phyloP scores from a whole-genome alignment of 2,797 vertebrate genomes.

The Oreochromis grahami region DNA sequence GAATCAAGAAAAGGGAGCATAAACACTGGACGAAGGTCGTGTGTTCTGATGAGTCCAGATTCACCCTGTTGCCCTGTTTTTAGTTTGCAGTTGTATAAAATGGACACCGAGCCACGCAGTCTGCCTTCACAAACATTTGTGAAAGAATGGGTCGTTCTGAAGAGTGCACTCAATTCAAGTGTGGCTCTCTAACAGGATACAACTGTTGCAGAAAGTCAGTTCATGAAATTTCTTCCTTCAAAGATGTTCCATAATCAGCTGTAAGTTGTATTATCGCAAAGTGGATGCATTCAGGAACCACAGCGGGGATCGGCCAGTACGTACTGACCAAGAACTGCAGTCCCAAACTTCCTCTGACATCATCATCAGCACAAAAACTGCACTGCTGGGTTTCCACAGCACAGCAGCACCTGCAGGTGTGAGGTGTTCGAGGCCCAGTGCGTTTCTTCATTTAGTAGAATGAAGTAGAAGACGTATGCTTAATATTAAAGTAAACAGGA shows the following conservation, averaged over 20 bases:
- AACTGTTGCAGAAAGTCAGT: accelerated
- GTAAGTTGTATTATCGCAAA: background rate
- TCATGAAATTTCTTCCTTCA: background rate
- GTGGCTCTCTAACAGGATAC: background rate
- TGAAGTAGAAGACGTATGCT: background rate
- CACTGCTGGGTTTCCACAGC: background rate
- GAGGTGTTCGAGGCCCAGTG: background rate
- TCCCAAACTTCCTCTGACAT: background rate
- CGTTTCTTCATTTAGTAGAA: background rate
- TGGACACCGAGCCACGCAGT: accelerated
- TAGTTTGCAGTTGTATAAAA: background rate
- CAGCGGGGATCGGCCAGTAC: background rate
- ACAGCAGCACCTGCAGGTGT: background rate
- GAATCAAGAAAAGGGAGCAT: background rate
- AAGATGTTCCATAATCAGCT: background rate
- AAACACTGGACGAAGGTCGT: background rate
- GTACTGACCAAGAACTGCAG: background rate
- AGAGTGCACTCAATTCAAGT: background rate
- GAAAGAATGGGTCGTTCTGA: background rate
- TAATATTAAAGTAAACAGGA: background rate
- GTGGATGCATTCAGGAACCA: background rate
- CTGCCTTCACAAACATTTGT: background rate
- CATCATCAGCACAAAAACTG: background rate
- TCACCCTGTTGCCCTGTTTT: background rate
- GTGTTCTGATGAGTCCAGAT: background rate